Base-by-base conservation (phyloP, 1,140 invertebrate genomes). In the Tetraneura akinire region DNA sequence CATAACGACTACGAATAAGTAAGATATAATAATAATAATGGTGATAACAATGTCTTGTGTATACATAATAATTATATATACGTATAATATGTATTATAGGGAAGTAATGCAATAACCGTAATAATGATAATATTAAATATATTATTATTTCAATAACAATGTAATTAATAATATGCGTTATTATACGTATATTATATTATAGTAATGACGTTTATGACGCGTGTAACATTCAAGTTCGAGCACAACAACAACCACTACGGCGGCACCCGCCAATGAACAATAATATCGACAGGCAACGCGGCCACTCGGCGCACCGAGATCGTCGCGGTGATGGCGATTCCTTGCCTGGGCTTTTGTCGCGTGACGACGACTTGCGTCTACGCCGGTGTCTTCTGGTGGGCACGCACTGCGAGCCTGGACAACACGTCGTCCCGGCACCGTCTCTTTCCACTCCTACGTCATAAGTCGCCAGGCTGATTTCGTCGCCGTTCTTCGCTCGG, bases 381-480 rank as follows among this genome's bases (percentile, higher is more conserved):
- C 76, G 55, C 18, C 76, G 76, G 26, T 82, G 64, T 42, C 60
- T 62, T 47, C 92, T 88, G 80, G 89, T 87, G n/a, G 93, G 93
- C 23, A 94, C 92, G 83, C 93, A 94, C 82, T 93, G 91, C 13
- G 84, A 82, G 6, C 83, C 82, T 85, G 93, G 91, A 84, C 93
- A 94, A 83, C 93, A 94, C 1, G 92, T 91, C 26, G 66, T 23
- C 18, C 51, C 18, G 5, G 14, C 16, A 5, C 49, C 2, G 86
- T 92, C 94, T 83, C 93, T 94, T 1, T 92, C 92, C 86, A 92
- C 93, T 2, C 92, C 92, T 18, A 94, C 84, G 83, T 94, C 92
- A 81, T 94, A 94, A 10, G 92, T 92, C 84, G 94, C 92, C 47
- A 94, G 85, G 83, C 92, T 94, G 16, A 90, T 90, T 80, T 89